phyloP scores from a whole-genome alignment of 2,888 invertebrate genomes.

The Julus scandinavius region DNA sequence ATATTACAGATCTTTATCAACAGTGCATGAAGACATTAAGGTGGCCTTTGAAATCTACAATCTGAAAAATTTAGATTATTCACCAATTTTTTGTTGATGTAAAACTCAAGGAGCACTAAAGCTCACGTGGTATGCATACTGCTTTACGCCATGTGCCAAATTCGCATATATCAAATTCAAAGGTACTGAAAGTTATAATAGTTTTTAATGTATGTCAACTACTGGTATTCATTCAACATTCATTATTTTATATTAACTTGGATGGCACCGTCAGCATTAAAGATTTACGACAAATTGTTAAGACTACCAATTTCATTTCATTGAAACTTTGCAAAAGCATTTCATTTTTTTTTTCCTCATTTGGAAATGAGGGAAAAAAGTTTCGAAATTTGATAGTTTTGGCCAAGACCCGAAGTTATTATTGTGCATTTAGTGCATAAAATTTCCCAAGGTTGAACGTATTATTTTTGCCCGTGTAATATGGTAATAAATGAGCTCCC shows the following conservation, averaged over 20 bases:
- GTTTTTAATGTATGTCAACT: neutral
- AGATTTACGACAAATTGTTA: neutral
- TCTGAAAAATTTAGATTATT: too few relatives aligned
- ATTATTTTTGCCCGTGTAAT: slow-evolving; percentile 5
- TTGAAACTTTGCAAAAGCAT: neutral
- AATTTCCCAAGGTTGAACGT: slow-evolving; percentile 49
- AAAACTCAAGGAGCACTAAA: too few relatives aligned
- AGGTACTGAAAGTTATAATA: neutral
- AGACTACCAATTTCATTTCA: neutral
- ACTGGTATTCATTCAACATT: neutral
- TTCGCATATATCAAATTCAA: neutral
- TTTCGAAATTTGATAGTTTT: slow-evolving; percentile 33
- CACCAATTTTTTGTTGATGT: too few relatives aligned
- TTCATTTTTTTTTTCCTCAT: neutral
- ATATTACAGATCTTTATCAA: too few relatives aligned
- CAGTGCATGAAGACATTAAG: too few relatives aligned
- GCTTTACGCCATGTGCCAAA: too few relatives aligned
- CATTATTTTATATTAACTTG: neutral
- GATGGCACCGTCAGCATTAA: neutral
- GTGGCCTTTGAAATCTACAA: too few relatives aligned
- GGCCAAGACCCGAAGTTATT: slow-evolving; percentile 51
- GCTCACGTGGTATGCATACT: too few relatives aligned
- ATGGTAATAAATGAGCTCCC: slow-evolving; percentile 23
- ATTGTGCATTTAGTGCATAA: slow-evolving; percentile 51
- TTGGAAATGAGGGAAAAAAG: neutral